phyloP scores from a whole-genome alignment of 2,797 vertebrate species.

The Mormyrus hasselquistii region DNA sequence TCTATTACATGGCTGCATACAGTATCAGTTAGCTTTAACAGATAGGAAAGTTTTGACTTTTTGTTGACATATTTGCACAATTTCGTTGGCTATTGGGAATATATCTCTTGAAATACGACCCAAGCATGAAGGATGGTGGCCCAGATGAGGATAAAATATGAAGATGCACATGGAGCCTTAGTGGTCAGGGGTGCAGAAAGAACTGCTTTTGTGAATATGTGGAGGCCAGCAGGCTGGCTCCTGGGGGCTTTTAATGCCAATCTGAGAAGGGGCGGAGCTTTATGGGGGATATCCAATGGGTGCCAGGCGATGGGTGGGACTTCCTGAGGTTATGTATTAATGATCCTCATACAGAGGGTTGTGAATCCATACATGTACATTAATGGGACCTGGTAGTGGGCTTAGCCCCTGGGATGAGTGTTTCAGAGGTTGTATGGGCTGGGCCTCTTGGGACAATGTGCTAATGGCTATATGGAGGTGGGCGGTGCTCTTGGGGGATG shows the following conservation, averaged over 20 bases:
- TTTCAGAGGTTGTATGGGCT: constrained; percentile 64
- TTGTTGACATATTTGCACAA: background rate
- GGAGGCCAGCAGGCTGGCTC: background rate
- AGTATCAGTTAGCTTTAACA: background rate
- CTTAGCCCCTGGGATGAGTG: constrained; percentile 50
- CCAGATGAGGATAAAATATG: background rate
- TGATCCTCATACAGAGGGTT: background rate
- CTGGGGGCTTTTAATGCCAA: background rate
- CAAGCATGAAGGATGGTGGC: background rate
- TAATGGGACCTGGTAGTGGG: background rate
- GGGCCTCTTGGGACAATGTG: background rate
- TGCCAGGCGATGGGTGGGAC: background rate
- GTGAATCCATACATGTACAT: background rate
- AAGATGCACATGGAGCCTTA: background rate
- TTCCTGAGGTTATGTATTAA: background rate
- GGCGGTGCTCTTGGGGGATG: constrained; percentile 45
- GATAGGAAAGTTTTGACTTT: background rate
- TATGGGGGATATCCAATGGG: background rate
- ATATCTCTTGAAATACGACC: background rate
- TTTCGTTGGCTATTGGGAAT: background rate
- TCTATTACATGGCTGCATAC: background rate
- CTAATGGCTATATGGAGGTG: constrained; percentile 50
- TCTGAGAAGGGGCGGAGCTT: background rate
- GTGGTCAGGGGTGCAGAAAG: background rate
- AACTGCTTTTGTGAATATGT: background rate